Conservation (phyloP, 2,797 vertebrate genomes). For the Anabas testudineus region DNA sequence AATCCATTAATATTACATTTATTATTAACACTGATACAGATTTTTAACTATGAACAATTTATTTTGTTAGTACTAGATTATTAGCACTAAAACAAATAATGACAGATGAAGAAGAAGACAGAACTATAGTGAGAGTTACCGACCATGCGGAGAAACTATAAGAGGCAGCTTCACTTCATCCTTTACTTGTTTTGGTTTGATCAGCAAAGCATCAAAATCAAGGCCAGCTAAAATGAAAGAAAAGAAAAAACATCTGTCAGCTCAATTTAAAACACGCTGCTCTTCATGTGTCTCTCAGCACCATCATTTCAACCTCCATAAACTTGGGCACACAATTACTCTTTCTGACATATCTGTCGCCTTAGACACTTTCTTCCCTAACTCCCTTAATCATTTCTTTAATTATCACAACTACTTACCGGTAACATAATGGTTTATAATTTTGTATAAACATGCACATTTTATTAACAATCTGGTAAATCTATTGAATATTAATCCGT, state of each 20-base stretch:
- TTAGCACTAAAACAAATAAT: background rate
- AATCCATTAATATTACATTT: constrained; percentile 23
- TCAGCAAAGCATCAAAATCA: constrained; percentile 92
- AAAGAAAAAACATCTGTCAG: constrained; percentile 34
- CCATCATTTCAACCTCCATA: background rate
- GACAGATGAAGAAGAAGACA: too few species aligned
- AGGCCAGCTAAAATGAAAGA: constrained; percentile 84
- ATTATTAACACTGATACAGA: background rate
- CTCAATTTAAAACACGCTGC: background rate
- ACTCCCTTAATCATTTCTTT: too few species aligned
- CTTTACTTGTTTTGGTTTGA: constrained; percentile 86
- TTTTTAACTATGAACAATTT: background rate
- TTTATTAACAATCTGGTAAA: background rate
- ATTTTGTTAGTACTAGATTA: background rate
- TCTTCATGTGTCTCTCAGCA: background rate
- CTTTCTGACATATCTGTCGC: background rate
- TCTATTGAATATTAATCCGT: background rate
- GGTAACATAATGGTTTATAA: background rate
- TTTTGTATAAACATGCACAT: background rate
- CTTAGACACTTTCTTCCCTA: background rate
- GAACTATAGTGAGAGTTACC: constrained; percentile 50
- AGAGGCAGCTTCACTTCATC: constrained; percentile 88
- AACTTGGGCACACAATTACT: background rate
- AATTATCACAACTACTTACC: background rate
- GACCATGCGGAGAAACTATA: constrained; percentile 93